Conservation (phyloP, 1,140 invertebrate genomes). For the Nebria ingens region DNA sequence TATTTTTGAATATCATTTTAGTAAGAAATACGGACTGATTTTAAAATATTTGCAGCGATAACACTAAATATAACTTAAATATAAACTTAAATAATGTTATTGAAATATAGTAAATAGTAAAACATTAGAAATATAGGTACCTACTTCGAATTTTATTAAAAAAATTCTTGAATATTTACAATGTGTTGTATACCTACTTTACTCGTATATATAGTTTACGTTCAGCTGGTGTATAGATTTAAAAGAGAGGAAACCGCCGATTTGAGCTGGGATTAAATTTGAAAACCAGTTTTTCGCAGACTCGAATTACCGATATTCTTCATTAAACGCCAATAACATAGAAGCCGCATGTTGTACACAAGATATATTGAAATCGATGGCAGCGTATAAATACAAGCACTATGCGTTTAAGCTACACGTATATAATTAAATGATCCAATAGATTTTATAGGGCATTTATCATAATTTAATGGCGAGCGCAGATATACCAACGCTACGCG, state of each 20-base stretch:
- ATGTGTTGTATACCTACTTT: too few relatives aligned
- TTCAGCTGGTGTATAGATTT: neutral
- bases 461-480: constrained; percentile 1
- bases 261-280: neutral
- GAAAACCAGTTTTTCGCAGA: neutral
- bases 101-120: too few relatives aligned
- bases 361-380: neutral
- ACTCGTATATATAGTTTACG: neutral
- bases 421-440: constrained; percentile 7
- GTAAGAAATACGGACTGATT: too few relatives aligned
- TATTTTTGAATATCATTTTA: too few relatives aligned
- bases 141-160: too few relatives aligned
- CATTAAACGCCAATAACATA: constrained; percentile 1
- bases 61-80: too few relatives aligned
- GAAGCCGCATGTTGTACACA: neutral
- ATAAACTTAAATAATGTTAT: too few relatives aligned
- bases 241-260: neutral
- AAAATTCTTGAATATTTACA: too few relatives aligned
- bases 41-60: too few relatives aligned
- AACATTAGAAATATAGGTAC: too few relatives aligned
- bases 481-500: neutral
- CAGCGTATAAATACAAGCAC: neutral
- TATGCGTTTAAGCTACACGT: neutral
- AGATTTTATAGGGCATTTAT: constrained; percentile 9
- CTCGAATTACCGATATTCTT: neutral